phyloP scores from a whole-genome alignment of 2,797 vertebrate species.

The Carcharodon carcharias region DNA sequence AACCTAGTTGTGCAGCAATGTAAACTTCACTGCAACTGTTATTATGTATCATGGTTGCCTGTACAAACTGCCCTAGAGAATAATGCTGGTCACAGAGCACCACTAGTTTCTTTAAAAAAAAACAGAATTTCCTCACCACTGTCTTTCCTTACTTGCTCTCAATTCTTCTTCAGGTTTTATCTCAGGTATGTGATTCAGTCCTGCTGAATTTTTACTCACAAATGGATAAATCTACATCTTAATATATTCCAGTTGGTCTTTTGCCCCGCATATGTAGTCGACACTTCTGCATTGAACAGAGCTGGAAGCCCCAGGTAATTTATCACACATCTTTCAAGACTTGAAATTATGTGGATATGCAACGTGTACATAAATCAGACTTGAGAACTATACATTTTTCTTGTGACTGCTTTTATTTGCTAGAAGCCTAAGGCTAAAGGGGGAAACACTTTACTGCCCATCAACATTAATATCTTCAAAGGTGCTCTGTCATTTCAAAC shows the following conservation, averaged over 20 bases:
- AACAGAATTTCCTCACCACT: not conserved
- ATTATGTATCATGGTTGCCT: not conserved
- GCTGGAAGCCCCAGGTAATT: not conserved
- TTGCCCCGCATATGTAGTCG: too few species aligned
- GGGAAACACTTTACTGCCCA: constrained; percentile 1
- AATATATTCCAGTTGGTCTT: not conserved
- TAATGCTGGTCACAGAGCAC: not conserved
- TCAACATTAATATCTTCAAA: constrained; percentile 21
- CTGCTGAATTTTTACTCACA: not conserved
- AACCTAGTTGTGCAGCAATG: not conserved
- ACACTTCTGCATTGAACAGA: not conserved
- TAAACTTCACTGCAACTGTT: not conserved
- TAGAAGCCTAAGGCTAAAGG: not conserved
- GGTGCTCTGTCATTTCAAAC: not conserved
- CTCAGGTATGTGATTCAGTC: not conserved
- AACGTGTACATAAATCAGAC: constrained; percentile 15
- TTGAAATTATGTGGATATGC: constrained; percentile 26
- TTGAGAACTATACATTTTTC: not conserved
- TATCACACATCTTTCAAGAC: constrained; percentile 2
- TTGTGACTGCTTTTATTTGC: constrained; percentile 2
- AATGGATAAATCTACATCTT: constrained; percentile 3
- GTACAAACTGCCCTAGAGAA: not conserved
- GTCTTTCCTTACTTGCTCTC: not conserved
- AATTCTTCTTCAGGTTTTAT: not conserved
- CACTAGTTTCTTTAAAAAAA: not conserved